Conservation (phyloP, 2,797 vertebrate species). For the Protosalanx chinensis region DNA sequence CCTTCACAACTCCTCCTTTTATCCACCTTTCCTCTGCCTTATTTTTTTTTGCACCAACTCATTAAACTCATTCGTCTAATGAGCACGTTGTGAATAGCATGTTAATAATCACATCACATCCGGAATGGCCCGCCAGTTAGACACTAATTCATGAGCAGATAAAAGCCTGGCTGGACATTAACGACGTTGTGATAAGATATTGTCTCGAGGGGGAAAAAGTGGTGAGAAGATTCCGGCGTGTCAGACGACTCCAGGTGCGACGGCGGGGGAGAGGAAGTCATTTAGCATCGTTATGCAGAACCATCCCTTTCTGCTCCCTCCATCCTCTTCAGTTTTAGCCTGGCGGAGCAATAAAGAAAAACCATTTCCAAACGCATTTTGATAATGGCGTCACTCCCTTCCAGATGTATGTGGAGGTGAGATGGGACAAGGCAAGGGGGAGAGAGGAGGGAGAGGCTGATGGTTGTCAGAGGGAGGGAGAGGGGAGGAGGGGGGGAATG, state of each 20-base stretch:
- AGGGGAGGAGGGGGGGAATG: slow-evolving; percentile 54
- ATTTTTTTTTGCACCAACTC: not conserved
- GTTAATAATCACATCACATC: slow-evolving; percentile 16
- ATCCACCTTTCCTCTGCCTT: too few species aligned
- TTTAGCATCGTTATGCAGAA: slow-evolving; percentile 14
- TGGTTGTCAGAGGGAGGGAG: slow-evolving; percentile 67
- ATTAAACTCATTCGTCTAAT: too few species aligned
- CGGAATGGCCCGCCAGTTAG: not conserved
- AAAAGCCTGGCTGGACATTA: slow-evolving; percentile 17
- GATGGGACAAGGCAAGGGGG: slow-evolving; percentile 45
- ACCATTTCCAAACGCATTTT: slow-evolving; percentile 49
- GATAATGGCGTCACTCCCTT: slow-evolving; percentile 55
- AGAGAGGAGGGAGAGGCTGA: slow-evolving; percentile 36
- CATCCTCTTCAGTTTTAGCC: slow-evolving; percentile 30
- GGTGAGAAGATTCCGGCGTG: not conserved
- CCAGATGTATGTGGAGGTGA: slow-evolving; percentile 65
- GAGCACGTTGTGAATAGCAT: slow-evolving; percentile 2
- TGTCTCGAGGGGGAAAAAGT: not conserved
- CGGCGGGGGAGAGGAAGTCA: slow-evolving; percentile 6
- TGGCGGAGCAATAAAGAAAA: slow-evolving; percentile 36
- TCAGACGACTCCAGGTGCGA: not conserved
- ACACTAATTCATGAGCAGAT: slow-evolving; percentile 1
- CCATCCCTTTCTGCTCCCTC: slow-evolving; percentile 16
- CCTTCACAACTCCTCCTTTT: not conserved
- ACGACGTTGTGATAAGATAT: not conserved